Conservation (phyloP, 2,888 invertebrate species). For the Dusona sp. region DNA sequence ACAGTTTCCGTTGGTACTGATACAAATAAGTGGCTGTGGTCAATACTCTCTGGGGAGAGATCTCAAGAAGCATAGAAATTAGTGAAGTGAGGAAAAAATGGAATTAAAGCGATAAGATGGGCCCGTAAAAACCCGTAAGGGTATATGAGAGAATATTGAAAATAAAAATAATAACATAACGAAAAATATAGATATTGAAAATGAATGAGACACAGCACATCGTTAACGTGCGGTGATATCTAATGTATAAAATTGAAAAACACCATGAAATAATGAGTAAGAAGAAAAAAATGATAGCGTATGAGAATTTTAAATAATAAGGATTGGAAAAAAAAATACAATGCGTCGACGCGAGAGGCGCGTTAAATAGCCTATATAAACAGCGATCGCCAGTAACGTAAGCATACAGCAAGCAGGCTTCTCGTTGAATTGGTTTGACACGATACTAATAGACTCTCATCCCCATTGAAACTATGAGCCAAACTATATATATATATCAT, state of each 20-base stretch:
- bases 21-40: too few species aligned
- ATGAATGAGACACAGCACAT: background rate
- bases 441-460: slow-evolving; percentile 51
- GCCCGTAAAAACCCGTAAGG: too few species aligned
- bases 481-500: background rate
- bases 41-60: too few species aligned
- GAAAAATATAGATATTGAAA: background rate
- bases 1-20: too few species aligned
- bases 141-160: too few species aligned
- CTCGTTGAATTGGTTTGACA: slow-evolving; percentile 53
- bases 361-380: background rate
- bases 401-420: background rate
- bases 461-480: background rate
- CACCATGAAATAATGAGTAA: too few species aligned
- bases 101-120: too few species aligned
- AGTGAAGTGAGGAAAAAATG: too few species aligned
- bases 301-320: background rate
- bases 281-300: too few species aligned
- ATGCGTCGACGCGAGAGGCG: background rate
- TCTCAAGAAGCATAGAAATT: too few species aligned
- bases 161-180: too few species aligned
- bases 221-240: background rate
- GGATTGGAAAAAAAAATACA: background rate
- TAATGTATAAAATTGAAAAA: too few species aligned
- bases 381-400: slow-evolving; percentile 27